A percentile compares a stretch with the other conserved stretches of the same genome.
Evolutionary conservation across 2,113 vertebrate species (phyloP).

Genomic region (Plotosus lineatus): DNA sequence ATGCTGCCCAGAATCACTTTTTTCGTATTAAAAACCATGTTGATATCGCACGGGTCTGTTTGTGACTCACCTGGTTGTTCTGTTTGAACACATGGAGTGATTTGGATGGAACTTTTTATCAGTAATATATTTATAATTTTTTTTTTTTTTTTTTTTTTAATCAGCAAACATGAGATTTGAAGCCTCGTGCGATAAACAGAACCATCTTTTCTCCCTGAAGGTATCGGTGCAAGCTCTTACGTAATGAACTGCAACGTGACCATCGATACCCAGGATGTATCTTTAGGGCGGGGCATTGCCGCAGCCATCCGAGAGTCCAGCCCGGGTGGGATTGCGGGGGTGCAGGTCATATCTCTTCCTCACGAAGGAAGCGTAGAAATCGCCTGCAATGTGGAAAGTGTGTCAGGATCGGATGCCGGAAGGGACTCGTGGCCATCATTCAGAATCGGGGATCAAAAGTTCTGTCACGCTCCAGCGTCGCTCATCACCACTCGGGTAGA

Average conservation of each 20-base stretch:
- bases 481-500: slow-evolving; percentile 66
- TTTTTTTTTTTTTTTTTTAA: neutral
- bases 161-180: neutral
- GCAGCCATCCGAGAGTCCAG: slow-evolving; percentile 63
- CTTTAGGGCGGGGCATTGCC: slow-evolving; percentile 62
- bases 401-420: slow-evolving; percentile 43
- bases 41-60: neutral
- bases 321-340: slow-evolving; percentile 66
- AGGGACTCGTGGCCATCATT: slow-evolving; percentile 58
- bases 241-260: slow-evolving; percentile 80
- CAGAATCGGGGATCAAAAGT: slow-evolving; percentile 56
- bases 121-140: neutral
- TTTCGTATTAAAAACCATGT: neutral
- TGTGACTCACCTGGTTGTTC: no score
- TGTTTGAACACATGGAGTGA: neutral
- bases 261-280: slow-evolving; percentile 69
- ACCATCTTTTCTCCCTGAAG: slow-evolving; percentile 53
- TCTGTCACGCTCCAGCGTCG: slow-evolving; percentile 64
- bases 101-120: neutral
- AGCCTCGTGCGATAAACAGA: neutral
- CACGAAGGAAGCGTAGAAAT: slow-evolving; percentile 70
- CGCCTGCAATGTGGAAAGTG: slow-evolving; percentile 74
- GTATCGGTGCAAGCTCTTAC: slow-evolving; percentile 68
- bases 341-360: slow-evolving; percentile 74
- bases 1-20: no score